These are phyloP conservation scores for Chloroceryle aenea DNA, from an alignment of 2,113 vertebrate species.

Conservation along the genomic window DNA sequence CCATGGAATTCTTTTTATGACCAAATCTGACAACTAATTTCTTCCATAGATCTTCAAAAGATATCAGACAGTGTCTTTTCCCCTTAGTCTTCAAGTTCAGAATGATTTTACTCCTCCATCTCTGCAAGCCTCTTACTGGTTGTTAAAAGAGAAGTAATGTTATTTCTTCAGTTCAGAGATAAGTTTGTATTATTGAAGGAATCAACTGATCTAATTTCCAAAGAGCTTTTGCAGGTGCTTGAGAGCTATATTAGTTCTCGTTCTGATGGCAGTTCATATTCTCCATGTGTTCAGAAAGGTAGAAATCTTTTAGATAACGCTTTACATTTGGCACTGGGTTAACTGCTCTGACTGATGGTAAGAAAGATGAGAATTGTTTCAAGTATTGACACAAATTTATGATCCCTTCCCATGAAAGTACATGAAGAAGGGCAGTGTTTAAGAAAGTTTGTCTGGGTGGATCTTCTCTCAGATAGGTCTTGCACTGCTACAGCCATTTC, in stretches of 20 bases:
- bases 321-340: neutral
- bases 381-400: neutral
- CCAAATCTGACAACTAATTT: neutral
- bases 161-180: neutral
- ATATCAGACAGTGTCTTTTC: neutral
- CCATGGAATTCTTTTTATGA: neutral
- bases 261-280: neutral
- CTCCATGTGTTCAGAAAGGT: rapidly evolving
- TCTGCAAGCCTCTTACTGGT: neutral
- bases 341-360: neutral
- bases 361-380: neutral
- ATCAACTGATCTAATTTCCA: neutral
- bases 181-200: neutral
- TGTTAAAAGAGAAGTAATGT: neutral
- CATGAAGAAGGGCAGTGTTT: neutral
- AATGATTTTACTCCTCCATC: neutral
- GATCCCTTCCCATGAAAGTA: neutral
- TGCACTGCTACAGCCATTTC: neutral
- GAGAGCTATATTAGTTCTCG: neutral
- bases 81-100: neutral
- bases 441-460: neutral
- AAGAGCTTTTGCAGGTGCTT: neutral
- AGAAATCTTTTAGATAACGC: neutral
- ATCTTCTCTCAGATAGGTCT: rapidly evolving
- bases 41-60: neutral